These are phyloP conservation scores for Pholis gunnellus DNA, from an alignment of 2,113 vertebrate species.

Conservation along the genomic window DNA sequence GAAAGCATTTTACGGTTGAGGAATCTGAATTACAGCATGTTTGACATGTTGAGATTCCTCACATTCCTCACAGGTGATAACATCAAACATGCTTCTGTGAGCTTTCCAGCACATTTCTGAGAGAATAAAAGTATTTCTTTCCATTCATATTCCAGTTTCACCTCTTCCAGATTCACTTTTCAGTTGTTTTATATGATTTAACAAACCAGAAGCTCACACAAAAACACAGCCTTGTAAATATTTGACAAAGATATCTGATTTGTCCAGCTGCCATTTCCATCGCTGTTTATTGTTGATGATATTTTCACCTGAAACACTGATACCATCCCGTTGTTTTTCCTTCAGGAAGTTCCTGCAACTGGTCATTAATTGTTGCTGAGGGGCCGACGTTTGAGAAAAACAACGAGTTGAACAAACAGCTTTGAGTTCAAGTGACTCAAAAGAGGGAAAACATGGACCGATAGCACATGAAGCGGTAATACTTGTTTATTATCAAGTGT, in stretches of 20 bases:
- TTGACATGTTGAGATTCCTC: slow-evolving; percentile 66
- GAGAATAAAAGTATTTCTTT: not conserved
- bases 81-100: slow-evolving; percentile 24
- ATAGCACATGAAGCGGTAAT: not conserved
- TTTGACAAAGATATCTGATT: slow-evolving; percentile 27
- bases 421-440: slow-evolving; percentile 26
- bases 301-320: slow-evolving; percentile 71
- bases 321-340: slow-evolving; percentile 75
- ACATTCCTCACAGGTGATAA: slow-evolving; percentile 63
- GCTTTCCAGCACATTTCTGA: not conserved
- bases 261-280: slow-evolving; percentile 40
- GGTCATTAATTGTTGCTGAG: slow-evolving; percentile 73
- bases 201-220: slow-evolving; percentile 24
- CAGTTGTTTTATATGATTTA: slow-evolving; percentile 15
- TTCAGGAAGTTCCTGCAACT: slow-evolving; percentile 78
- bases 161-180: slow-evolving; percentile 3
- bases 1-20: slow-evolving; percentile 56
- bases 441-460: slow-evolving; percentile 9
- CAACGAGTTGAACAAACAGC: slow-evolving; percentile 38
- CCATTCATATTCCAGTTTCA: not conserved
- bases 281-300: slow-evolving; percentile 64
- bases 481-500: not conserved
- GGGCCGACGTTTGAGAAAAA: slow-evolving; percentile 59
- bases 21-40: slow-evolving; percentile 55
- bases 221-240: slow-evolving; percentile 28